Percentiles rank a stretch among this genome's conserved stretches.
phyloP scores from a whole-genome alignment of 2,797 vertebrate species.

The Loriculus beryllinus region DNA sequence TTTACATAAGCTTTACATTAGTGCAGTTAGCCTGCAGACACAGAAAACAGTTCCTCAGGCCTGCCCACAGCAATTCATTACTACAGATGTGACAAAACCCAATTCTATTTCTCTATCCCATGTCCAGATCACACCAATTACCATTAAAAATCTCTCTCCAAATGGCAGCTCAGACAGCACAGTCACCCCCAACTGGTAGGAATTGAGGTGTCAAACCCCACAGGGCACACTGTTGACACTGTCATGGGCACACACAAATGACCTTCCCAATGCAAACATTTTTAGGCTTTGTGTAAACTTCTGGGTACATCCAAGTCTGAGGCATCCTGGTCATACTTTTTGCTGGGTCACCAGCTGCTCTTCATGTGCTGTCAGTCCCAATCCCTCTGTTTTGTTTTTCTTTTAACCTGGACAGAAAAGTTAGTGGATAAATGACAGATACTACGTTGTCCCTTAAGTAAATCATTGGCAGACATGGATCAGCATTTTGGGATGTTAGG shows the following conservation, averaged over 20 bases:
- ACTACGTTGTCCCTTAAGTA: background rate
- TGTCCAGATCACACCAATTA: background rate
- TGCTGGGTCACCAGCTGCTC: background rate
- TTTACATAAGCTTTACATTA: background rate
- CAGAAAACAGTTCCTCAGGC: background rate
- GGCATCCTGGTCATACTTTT: background rate
- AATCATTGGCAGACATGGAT: background rate
- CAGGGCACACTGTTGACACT: fast-evolving
- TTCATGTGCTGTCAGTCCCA: background rate
- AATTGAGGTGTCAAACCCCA: background rate
- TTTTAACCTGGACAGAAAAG: background rate
- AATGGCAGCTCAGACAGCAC: background rate
- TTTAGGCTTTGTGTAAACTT: background rate
- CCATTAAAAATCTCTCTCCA: background rate
- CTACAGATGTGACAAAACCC: background rate
- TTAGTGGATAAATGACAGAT: background rate
- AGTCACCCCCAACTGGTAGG: background rate
- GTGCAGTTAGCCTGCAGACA: background rate
- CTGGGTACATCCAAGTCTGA: background rate
- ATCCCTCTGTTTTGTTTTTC: background rate
- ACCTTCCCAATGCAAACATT: background rate
- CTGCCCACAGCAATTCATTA: background rate
- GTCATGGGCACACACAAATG: background rate
- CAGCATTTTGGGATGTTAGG: background rate
- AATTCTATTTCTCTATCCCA: background rate